Conservation (phyloP, 2,797 vertebrate genomes). For the Myotis myotis region DNA sequence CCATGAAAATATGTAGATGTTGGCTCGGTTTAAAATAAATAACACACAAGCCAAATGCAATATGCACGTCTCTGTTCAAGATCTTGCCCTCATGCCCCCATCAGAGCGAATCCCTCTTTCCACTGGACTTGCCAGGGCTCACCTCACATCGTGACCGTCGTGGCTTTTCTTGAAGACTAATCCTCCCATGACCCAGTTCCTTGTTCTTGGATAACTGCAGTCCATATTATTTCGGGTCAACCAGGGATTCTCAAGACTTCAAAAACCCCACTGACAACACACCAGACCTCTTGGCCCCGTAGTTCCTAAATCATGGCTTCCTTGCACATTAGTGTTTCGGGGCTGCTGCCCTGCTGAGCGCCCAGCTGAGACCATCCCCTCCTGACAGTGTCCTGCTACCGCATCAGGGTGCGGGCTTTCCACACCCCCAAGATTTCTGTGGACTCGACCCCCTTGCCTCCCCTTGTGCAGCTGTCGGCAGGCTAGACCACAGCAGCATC, state of each 20-base stretch:
- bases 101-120: neutral
- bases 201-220: neutral
- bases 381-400: neutral
- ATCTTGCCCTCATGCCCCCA: neutral
- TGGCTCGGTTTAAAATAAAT: neutral
- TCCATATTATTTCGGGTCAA: neutral
- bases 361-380: neutral
- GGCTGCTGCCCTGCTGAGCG: neutral
- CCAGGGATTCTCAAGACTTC: slow-evolving; percentile 15
- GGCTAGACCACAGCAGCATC: neutral
- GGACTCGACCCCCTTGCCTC: neutral
- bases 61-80: neutral
- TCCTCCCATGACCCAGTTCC: neutral
- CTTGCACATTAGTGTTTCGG: slow-evolving; percentile 24
- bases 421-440: neutral
- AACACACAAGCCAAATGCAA: neutral
- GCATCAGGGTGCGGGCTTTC: neutral
- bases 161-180: neutral
- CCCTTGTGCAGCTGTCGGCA: neutral
- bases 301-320: neutral
- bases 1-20: neutral
- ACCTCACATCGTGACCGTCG: neutral
- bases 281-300: neutral
- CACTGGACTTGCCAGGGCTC: neutral
- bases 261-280: neutral